Percentiles rank a stretch among this genome's conserved stretches.
phyloP scores from a whole-genome alignment of 1,140 invertebrate species.

The Monomorium pharaonis region DNA sequence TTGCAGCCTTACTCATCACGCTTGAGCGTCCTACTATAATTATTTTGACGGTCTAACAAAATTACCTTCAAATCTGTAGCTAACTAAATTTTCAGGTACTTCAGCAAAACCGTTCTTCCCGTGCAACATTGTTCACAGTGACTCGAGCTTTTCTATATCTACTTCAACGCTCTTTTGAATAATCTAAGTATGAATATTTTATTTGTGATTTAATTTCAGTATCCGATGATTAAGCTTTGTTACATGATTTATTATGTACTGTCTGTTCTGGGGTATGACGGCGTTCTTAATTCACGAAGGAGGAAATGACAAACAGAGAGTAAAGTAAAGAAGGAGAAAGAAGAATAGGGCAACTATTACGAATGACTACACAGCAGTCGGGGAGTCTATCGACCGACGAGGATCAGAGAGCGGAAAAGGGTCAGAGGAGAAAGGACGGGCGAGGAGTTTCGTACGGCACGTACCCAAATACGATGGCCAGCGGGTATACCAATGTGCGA shows the following conservation, averaged over 20 bases:
- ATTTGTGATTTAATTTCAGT: background rate
- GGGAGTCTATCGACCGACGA: slow-evolving; percentile 69
- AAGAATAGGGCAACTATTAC: background rate
- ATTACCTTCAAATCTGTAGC: no score
- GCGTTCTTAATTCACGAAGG: background rate
- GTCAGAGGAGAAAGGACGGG: slow-evolving; percentile 61
- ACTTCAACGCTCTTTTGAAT: background rate
- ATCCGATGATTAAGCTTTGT: background rate
- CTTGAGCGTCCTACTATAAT: no score
- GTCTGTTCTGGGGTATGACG: background rate
- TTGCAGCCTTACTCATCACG: no score
- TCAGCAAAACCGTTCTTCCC: no score
- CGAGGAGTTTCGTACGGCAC: slow-evolving; percentile 38
- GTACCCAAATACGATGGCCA: slow-evolving; percentile 35
- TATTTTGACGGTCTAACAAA: no score
- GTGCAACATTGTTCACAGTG: background rate
- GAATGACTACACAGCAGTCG: slow-evolving; percentile 40
- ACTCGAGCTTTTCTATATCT: background rate
- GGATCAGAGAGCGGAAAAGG: slow-evolving; percentile 65
- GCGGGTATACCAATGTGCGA: slow-evolving; percentile 24
- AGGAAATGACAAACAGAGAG: background rate
- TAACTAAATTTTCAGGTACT: no score
- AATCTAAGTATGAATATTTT: background rate
- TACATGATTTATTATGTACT: background rate
- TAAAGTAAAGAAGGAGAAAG: background rate